Percentiles rank a stretch among this genome's conserved stretches.
These are phyloP conservation scores for Eurystomus gularis DNA, from an alignment of 2,113 vertebrate genomes.

Conservation along the genomic window DNA sequence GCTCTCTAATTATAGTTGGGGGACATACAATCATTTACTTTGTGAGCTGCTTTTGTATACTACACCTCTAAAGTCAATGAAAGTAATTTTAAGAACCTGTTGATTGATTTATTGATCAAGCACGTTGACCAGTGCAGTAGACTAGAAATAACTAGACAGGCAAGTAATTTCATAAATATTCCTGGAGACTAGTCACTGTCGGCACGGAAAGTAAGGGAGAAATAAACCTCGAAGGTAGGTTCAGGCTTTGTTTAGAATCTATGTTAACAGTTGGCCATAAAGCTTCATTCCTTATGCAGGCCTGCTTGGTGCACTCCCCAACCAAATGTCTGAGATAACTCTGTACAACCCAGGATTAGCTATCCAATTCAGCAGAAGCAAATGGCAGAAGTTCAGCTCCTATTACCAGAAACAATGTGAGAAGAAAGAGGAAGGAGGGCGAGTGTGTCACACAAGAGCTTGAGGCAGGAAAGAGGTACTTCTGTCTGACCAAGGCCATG, in stretches of 20 bases:
- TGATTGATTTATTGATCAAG: conserved; percentile 41
- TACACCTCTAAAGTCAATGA: background rate
- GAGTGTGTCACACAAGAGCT: background rate
- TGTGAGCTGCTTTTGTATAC: background rate
- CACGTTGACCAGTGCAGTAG: background rate
- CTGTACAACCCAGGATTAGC: background rate
- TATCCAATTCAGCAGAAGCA: background rate
- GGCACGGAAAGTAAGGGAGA: background rate
- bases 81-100: conserved; percentile 42
- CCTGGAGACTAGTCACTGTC: background rate
- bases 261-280: background rate
- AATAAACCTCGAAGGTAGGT: background rate
- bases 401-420: background rate
- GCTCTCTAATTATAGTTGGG: conserved; percentile 27
- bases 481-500: background rate
- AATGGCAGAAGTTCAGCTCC: background rate
- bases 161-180: conserved; percentile 8
- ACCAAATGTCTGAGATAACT: background rate
- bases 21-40: background rate
- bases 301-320: background rate
- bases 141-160: conserved; percentile 11
- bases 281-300: background rate
- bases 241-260: background rate
- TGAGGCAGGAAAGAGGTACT: background rate
- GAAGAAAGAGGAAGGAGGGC: background rate